Evolutionary conservation across 2,888 invertebrate species (phyloP).

Genomic region (Exocentrus adspersus): DNA sequence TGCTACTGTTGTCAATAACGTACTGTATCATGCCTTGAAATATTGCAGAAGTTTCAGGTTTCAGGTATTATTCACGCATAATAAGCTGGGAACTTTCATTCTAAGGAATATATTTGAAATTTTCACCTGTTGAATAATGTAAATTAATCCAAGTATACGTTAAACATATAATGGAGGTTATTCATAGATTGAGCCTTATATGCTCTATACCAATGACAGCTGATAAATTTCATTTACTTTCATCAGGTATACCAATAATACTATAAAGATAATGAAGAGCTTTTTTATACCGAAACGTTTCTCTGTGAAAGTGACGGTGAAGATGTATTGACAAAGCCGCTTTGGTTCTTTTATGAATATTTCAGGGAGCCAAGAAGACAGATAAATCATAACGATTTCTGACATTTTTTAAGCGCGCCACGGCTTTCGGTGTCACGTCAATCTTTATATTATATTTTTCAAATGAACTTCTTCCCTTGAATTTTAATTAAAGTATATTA

Average conservation of each 20-base stretch:
- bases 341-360: slow-evolving; percentile 24
- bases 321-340: slow-evolving; percentile 25
- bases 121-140: too few relatives aligned
- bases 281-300: slow-evolving; percentile 14
- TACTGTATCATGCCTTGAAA: background rate
- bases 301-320: slow-evolving; percentile 9
- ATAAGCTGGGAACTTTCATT: too few relatives aligned
- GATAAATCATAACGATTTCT: slow-evolving; percentile 25
- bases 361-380: slow-evolving; percentile 17
- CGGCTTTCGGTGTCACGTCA: slow-evolving; percentile 17
- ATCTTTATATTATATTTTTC: slow-evolving; percentile 23
- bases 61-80: too few relatives aligned
- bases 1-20: slow-evolving; percentile 43
- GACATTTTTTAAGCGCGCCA: slow-evolving; percentile 21
- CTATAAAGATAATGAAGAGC: background rate
- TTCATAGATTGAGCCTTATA: too few relatives aligned
- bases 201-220: too few relatives aligned
- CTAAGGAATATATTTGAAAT: too few relatives aligned
- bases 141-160: too few relatives aligned
- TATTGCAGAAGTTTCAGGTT: background rate
- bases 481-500: slow-evolving; percentile 25
- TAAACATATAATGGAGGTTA: too few relatives aligned
- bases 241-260: background rate
- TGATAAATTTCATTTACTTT: too few relatives aligned
- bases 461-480: slow-evolving; percentile 23